Percentiles rank a stretch among this genome's conserved stretches.
phyloP scores from a whole-genome alignment of 2,888 invertebrate genomes.

The Helleia helle region DNA sequence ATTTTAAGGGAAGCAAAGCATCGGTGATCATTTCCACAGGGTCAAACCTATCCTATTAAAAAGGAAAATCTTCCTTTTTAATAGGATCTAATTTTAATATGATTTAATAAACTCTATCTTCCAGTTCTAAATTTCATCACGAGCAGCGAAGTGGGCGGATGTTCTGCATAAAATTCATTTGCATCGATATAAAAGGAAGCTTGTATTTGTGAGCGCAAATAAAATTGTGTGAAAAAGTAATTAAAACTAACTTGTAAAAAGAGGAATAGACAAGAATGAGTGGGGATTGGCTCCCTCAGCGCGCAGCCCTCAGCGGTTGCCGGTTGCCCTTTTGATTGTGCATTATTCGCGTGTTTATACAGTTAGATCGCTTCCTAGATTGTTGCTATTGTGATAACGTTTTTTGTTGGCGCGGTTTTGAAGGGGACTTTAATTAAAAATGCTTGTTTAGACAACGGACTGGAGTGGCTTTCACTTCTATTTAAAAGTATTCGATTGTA shows the following conservation, averaged over 20 bases:
- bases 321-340: constrained; percentile 70
- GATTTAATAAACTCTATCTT: too few species aligned
- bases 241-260: constrained; percentile 49
- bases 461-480: constrained; percentile 30
- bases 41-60: too few species aligned
- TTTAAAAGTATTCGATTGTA: constrained; percentile 13
- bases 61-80: too few species aligned
- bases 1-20: too few species aligned
- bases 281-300: constrained; percentile 26
- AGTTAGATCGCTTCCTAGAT: constrained; percentile 72
- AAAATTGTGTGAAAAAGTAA: constrained; percentile 38
- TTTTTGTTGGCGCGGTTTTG: constrained; percentile 56
- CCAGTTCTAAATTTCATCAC: too few species aligned
- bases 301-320: constrained; percentile 52
- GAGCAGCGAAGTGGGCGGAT: too few species aligned
- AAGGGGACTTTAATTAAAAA: constrained; percentile 69
- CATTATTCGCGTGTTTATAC: constrained; percentile 71
- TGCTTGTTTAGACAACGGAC: constrained; percentile 45
- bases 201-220: constrained; percentile 3
- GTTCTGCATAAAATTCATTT: neutral
- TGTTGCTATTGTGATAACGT: constrained; percentile 67
- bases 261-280: constrained; percentile 15
- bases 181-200: neutral
- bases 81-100: too few species aligned
- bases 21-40: too few species aligned